Evolutionary conservation across 1,140 invertebrate genomes (phyloP), one percentile per base, ranked within the genome.

Genomic region (Archegozetes longisetosus): DNA sequence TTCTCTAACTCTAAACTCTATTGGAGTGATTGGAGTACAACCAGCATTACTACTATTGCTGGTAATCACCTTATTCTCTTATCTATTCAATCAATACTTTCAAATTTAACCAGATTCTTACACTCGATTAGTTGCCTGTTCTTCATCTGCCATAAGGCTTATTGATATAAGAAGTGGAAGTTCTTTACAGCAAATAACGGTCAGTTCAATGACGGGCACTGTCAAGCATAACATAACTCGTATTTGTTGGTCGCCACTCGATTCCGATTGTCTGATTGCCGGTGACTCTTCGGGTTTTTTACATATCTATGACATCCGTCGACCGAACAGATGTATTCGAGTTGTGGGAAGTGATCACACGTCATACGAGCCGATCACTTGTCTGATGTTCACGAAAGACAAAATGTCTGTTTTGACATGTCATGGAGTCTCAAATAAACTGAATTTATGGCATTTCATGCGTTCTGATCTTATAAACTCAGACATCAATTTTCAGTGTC

Each of bases 261-360:
- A 58, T 51, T 25, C 49, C 17, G 57, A 58, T 29, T 58, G 57
- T 32, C 20, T 58, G 17, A 28, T 58, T 51, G 57, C 29, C 4
- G 57, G 57, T 17, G 57, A 58, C 32, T 58, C 57, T 17, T 50
- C 57, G 0, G 57, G 57, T 3, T 58, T 23, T 22, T 50, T 58
- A 4, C 57, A 58, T 22, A 23, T 58, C 20, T 58, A 50, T 32
- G 57, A 58, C 28, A 58, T 58, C 23, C 47, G 57, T 24, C 27
- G 24, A 2, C 49, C 57, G 3, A 1, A 29, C 6, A 26, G 51
- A 29, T 24, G 24, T 52, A 9, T 58, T 28, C 47, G 29, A 51
- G n/a, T 29, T 13, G 46, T 58, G 1, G 49, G 27, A 12, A 20
- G 49, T 22, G 57, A 58, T 17, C 17, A 58, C 28, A 32, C 49